A percentile compares a stretch with the other conserved stretches of the same genome.
Conservation (phyloP, 2,888 invertebrate genomes). For the Herminia tarsipennalis region DNA sequence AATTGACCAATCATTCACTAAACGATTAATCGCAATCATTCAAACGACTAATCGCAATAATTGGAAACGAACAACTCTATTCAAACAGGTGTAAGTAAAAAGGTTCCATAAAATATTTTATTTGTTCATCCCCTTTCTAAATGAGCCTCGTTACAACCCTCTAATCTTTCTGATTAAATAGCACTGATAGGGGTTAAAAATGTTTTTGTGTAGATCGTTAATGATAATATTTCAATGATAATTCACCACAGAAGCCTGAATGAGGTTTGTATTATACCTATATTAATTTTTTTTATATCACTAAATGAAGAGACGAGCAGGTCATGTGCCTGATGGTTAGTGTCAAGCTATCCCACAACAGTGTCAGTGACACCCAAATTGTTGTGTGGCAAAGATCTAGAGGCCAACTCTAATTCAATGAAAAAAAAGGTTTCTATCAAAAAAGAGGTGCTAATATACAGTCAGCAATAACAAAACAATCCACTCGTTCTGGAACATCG, state of each 20-base stretch:
- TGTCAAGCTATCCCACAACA: too few relatives aligned
- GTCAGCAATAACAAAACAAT: too few relatives aligned
- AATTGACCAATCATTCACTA: conserved; percentile 36
- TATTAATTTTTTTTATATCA: background rate
- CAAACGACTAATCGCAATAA: conserved; percentile 34
- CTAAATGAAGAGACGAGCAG: too few relatives aligned
- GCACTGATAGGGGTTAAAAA: conserved; percentile 49
- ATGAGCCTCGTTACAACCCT: conserved; percentile 24
- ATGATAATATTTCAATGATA: conserved; percentile 26
- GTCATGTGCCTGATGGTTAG: too few relatives aligned
- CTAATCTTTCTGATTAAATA: conserved; percentile 63
- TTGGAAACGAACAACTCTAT: conserved; percentile 39
- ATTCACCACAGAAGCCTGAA: background rate
- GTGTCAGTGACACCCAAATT: too few relatives aligned
- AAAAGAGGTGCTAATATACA: too few relatives aligned
- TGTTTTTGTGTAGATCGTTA: conserved; percentile 29
- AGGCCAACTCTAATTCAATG: too few relatives aligned
- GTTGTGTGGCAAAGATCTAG: too few relatives aligned
- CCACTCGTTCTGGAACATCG: too few relatives aligned
- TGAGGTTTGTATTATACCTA: background rate
- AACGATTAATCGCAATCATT: conserved; percentile 20
- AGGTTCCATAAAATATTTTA: conserved; percentile 29
- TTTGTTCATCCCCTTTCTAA: conserved; percentile 49
- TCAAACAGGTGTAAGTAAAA: conserved; percentile 32
- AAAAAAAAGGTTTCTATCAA: too few relatives aligned